Conservation (phyloP, 2,113 vertebrate genomes). For the Neomonachus schauinslandi region DNA sequence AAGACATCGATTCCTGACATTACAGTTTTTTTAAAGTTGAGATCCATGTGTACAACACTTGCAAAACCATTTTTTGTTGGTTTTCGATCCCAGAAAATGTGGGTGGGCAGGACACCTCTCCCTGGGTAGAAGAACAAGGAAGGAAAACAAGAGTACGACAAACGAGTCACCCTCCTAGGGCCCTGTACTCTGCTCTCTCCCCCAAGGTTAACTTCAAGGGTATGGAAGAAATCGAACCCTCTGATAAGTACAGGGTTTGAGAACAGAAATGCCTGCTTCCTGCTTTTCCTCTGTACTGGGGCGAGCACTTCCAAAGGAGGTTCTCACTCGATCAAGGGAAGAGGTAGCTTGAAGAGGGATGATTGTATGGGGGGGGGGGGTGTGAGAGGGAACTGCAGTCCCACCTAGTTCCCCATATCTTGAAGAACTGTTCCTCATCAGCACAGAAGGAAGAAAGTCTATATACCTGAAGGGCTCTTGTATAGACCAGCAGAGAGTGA, state of each 20-base stretch:
- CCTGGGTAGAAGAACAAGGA: not conserved
- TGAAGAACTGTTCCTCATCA: not conserved
- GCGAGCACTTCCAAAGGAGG: not conserved
- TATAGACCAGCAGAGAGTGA: not conserved
- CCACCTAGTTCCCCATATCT: not conserved
- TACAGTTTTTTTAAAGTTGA: not conserved
- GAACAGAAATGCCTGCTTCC: not conserved
- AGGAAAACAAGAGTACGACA: not conserved
- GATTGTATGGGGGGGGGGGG: fast-evolving
- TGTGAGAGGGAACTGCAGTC: not conserved
- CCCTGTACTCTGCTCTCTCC: not conserved
- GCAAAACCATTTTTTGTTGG: not conserved
- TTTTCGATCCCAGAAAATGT: not conserved
- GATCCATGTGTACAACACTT: not conserved
- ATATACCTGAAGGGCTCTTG: no score
- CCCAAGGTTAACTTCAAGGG: not conserved
- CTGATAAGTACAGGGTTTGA: not conserved
- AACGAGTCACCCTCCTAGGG: not conserved
- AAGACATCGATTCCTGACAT: not conserved
- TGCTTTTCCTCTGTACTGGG: not conserved
- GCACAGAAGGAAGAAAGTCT: not conserved
- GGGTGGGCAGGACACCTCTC: not conserved
- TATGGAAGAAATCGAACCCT: not conserved
- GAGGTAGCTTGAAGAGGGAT: not conserved
- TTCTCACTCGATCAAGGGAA: not conserved